Evolutionary conservation across 2,797 vertebrate species (phyloP).

Genomic region (Sebastes paucispinis): DNA sequence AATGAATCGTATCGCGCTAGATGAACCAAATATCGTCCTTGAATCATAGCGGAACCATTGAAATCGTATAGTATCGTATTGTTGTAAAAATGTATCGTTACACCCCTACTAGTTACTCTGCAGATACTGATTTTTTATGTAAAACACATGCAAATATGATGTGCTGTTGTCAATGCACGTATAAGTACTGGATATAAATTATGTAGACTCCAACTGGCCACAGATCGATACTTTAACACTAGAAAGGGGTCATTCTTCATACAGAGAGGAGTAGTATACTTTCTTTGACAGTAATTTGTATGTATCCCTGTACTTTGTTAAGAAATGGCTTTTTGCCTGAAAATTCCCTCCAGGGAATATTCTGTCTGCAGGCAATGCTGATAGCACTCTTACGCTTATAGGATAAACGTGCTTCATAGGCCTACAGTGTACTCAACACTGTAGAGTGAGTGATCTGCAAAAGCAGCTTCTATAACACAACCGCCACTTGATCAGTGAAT

Average conservation of each 20-base stretch:
- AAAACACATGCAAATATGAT: neutral
- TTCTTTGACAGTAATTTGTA: neutral
- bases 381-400: neutral
- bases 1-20: too few species aligned
- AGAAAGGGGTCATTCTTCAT: neutral
- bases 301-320: neutral
- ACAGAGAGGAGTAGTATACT: neutral
- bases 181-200: neutral
- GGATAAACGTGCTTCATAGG: neutral
- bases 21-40: too few species aligned
- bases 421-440: too few species aligned
- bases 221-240: neutral
- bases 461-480: neutral
- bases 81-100: too few species aligned
- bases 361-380: conserved; percentile 5
- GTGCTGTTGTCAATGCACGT: neutral
- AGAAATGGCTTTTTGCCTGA: conserved; percentile 1
- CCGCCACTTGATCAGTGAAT: neutral
- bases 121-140: neutral
- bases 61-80: too few species aligned
- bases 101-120: neutral
- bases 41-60: rapidly evolving
- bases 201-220: neutral
- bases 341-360: conserved; percentile 1
- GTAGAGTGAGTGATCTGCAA: neutral